Percentiles rank a stretch among this genome's conserved stretches.
These are phyloP conservation scores for Parnassius mnemosyne DNA, from an alignment of 2,888 invertebrate genomes.

Conservation along the genomic window DNA sequence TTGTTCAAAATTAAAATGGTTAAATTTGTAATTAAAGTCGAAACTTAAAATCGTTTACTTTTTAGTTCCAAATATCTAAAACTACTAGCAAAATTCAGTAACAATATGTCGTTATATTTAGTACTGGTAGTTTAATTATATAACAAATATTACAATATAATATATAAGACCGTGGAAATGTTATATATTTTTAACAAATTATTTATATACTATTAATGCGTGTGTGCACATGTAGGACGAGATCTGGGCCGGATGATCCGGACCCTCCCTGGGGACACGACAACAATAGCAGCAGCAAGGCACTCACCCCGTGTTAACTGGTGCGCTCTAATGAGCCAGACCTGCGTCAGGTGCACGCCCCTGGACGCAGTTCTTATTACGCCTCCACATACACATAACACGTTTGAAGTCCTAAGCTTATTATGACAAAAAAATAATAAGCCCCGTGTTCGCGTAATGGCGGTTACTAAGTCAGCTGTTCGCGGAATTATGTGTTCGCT, in stretches of 20 bases:
- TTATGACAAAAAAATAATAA: constrained; percentile 6
- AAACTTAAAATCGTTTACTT: no score
- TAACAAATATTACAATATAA: no score
- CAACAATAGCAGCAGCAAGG: constrained; percentile 69
- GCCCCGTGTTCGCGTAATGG: constrained; percentile 45
- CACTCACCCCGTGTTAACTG: constrained; percentile 65
- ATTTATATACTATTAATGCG: constrained; percentile 38
- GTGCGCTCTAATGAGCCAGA: constrained; percentile 74
- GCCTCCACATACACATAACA: constrained; percentile 49
- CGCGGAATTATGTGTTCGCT: constrained; percentile 76
- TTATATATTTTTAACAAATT: no score
- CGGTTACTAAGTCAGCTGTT: constrained; percentile 68
- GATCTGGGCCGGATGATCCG: constrained; percentile 54
- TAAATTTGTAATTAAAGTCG: no score
- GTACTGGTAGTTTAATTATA: no score
- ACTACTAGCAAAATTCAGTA: no score
- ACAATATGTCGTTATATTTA: no score
- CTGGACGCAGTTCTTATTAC: constrained; percentile 53
- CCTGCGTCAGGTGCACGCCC: constrained; percentile 51
- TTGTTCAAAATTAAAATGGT: not conserved
- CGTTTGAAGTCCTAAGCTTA: constrained; percentile 33
- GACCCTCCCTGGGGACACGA: constrained; percentile 68
- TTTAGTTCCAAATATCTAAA: no score
- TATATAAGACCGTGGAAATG: no score
- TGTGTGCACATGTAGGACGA: constrained; percentile 68